Evolutionary conservation across 1,140 invertebrate genomes (phyloP), one percentile per base, ranked within the genome.

Genomic region (Caenorhabditis remanei): DNA sequence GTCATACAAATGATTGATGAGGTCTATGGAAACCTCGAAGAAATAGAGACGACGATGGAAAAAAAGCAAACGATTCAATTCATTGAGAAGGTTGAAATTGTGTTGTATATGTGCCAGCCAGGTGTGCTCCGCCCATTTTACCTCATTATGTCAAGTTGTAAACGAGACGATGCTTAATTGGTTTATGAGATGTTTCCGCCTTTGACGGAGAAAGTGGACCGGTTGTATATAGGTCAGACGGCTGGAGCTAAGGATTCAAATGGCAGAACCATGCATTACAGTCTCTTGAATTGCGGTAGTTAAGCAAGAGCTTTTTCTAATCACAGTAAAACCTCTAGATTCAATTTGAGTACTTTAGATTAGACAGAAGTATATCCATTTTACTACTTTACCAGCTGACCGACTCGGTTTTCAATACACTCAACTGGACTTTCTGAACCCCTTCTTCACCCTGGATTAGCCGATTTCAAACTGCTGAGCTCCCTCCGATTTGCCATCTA

Each of bases 1-100:
- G 71, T 79, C 71, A 79, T 79, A 79, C 71, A 79, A 79, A 79
- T 79, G 71, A 79, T 79, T 79, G 71, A 79, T 79, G 71, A 50
- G 71, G 71, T 79, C 46, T 79, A 79, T 79, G 46, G 71, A 79
- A 79, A 79, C 46, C 19, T 50, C 65, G 41, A 71, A 71, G 19
- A 46, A 71, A 71, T 43, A 6, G 41, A 8, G 24, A 32, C 32
- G 32, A 32, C 32, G 65, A 46, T 6, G 65, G 21, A 71, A 71
- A 71, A 71, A 71, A 71, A 48, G 67, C 13, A 24, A 43, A 19
- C 7, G 71, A 79, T 50, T 50, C 7, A 79, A 79, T 50, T n/a
- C 40, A 13, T 50, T 32, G 13, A n/a, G 40, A n/a, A 5, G 40
- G 41, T 71, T 40, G 14, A 21, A 11, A 63, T 71, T 71, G 4